Evolutionary conservation across 2,113 vertebrate genomes (phyloP).

Genomic region (Globicephala melas): DNA sequence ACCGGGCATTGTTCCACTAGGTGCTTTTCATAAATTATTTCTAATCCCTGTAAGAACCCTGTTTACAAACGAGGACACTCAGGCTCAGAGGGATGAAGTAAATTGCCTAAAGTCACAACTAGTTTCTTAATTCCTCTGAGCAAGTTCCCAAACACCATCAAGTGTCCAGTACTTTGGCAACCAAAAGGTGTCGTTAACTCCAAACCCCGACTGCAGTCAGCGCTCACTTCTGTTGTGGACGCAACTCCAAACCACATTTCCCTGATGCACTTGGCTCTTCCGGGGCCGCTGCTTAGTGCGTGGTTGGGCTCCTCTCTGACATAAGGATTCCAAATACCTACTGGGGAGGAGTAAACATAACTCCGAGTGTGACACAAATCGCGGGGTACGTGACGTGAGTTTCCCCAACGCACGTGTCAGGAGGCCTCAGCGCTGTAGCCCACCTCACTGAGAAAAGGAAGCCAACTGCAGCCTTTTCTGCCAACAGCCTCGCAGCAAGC

Average conservation of each 20-base stretch:
- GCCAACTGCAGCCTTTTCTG: conserved; percentile 27
- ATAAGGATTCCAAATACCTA: conserved; percentile 48
- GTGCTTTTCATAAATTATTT: background rate
- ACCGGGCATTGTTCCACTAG: background rate
- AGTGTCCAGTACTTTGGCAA: conserved; percentile 13
- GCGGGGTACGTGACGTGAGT: conserved; percentile 63
- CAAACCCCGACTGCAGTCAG: background rate
- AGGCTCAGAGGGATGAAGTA: background rate
- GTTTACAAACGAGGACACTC: conserved; percentile 8
- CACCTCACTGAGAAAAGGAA: conserved; percentile 10
- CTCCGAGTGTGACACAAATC: conserved; percentile 61
- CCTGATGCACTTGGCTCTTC: conserved; percentile 46
- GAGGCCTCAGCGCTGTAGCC: background rate
- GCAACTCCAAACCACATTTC: conserved; percentile 33
- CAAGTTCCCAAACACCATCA: background rate
- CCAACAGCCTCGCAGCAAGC: conserved; percentile 41
- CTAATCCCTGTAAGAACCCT: background rate
- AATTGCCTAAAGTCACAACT: background rate
- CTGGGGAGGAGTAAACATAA: conserved; percentile 65
- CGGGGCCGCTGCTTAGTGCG: background rate
- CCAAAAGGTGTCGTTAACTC: background rate
- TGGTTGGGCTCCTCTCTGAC: conserved; percentile 62
- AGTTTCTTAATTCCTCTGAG: conserved; percentile 9
- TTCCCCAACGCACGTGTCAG: background rate
- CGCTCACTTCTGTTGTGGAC: background rate